Evolutionary conservation across 2,888 invertebrate species (phyloP).

Genomic region (Drosophila leonis): DNA sequence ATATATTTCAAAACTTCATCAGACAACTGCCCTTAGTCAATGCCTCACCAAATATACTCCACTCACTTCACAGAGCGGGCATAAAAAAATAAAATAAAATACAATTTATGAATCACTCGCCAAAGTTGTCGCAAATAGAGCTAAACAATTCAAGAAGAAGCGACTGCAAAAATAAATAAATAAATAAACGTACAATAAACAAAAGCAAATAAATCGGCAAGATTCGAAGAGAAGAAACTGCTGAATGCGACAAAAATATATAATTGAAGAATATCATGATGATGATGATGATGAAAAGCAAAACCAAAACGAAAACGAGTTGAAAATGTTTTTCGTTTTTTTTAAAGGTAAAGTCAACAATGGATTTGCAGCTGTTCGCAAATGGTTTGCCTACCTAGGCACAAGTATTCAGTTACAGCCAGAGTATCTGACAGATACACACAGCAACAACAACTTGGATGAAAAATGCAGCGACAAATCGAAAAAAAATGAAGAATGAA

Average conservation of each 20-base stretch:
- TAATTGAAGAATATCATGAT: conserved; percentile 36
- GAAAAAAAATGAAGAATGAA: conserved; percentile 1
- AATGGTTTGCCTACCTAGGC: conserved; percentile 74
- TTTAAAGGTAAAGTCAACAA: conserved; percentile 74
- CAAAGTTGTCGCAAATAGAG: conserved; percentile 63
- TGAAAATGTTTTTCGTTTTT: conserved; percentile 10
- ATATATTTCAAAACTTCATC: background rate
- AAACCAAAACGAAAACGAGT: conserved; percentile 50
- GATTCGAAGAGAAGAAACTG: conserved; percentile 40
- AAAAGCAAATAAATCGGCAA: conserved; percentile 25
- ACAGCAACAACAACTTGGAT: conserved; percentile 36
- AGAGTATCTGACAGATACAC: conserved; percentile 40
- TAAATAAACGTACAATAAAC: conserved; percentile 33
- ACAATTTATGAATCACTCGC: conserved; percentile 58
- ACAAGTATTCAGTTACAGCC: conserved; percentile 65
- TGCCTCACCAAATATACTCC: background rate
- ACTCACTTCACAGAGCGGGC: background rate
- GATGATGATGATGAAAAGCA: conserved; percentile 38
- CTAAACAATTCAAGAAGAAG: conserved; percentile 46
- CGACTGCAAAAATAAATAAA: conserved; percentile 22
- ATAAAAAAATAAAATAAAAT: background rate
- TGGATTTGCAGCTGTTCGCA: conserved; percentile 64
- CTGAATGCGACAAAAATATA: conserved; percentile 48
- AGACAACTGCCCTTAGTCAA: background rate
- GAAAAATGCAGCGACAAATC: conserved; percentile 22